These are phyloP conservation scores for Glomeris maerens DNA, from an alignment of 1,140 invertebrate genomes.

Conservation along the genomic window DNA sequence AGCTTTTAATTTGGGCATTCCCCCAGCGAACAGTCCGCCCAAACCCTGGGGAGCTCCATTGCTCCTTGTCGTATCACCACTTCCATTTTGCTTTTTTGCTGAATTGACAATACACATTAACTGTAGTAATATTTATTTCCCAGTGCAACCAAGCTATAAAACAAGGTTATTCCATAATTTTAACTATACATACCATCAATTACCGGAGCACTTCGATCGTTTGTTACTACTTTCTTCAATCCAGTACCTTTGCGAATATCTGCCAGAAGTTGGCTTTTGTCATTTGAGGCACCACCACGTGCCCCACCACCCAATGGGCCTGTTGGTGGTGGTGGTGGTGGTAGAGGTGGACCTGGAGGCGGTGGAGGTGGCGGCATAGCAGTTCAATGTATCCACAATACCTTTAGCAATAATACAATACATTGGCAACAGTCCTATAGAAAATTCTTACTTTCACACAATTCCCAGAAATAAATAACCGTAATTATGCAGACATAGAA, in stretches of 20 bases:
- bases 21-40: constrained; percentile 65
- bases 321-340: constrained; percentile 1
- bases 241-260: constrained; percentile 66
- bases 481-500: too few species aligned
- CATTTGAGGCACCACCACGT: constrained; percentile 34
- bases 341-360: neutral
- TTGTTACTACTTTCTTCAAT: constrained; percentile 71
- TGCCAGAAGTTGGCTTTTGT: constrained; percentile 50
- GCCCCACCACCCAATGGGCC: constrained; percentile 7
- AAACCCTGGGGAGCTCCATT: constrained; percentile 33
- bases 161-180: neutral
- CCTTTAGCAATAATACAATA: too few species aligned
- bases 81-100: constrained; percentile 3
- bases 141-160: neutral
- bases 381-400: too few species aligned
- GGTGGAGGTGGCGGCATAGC: neutral
- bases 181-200: constrained; percentile 40
- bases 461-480: too few species aligned
- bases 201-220: constrained; percentile 70
- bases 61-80: constrained; percentile 14
- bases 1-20: constrained; percentile 71
- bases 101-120: neutral
- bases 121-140: constrained; percentile 4
- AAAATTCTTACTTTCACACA: too few species aligned
- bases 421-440: too few species aligned